These are phyloP conservation scores for Drosophila suzukii DNA, from an alignment of 1,140 invertebrate species.

Conservation along the genomic window DNA sequence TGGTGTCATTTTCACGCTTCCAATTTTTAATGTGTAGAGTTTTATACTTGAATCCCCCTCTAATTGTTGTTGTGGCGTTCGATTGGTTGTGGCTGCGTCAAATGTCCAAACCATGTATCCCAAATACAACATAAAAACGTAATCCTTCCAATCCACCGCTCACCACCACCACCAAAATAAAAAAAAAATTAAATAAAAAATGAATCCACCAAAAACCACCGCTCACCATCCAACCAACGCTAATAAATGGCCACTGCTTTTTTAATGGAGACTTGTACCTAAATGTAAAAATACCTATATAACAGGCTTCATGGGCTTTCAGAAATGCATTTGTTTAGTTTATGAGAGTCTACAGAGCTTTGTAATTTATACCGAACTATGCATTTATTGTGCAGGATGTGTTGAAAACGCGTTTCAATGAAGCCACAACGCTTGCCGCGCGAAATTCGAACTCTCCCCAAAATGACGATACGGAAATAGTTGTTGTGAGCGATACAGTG, in stretches of 20 bases:
- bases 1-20: conserved; percentile 83
- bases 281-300: conserved; percentile 34
- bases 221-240: conserved; percentile 52
- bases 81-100: conserved; percentile 67
- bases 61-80: conserved; percentile 68
- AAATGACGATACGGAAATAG: conserved; percentile 81
- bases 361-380: conserved; percentile 47
- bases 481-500: conserved; percentile 84
- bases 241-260: conserved; percentile 55
- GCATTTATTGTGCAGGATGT: conserved; percentile 69
- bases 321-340: conserved; percentile 26
- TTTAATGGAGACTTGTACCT: conserved; percentile 37
- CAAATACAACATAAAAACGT: conserved; percentile 42
- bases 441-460: conserved; percentile 15
- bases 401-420: conserved; percentile 69
- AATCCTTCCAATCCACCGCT: conserved; percentile 50
- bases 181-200: conserved; percentile 1
- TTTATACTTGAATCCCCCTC: conserved; percentile 28
- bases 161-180: conserved; percentile 33
- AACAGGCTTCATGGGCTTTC: conserved; percentile 31
- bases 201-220: conserved; percentile 23
- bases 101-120: conserved; percentile 54
- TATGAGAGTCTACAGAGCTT: conserved; percentile 5
- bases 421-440: conserved; percentile 49
- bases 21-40: conserved; percentile 53